Base-by-base conservation (phyloP, 2,113 vertebrate species). In the Ceyx melanurus region DNA sequence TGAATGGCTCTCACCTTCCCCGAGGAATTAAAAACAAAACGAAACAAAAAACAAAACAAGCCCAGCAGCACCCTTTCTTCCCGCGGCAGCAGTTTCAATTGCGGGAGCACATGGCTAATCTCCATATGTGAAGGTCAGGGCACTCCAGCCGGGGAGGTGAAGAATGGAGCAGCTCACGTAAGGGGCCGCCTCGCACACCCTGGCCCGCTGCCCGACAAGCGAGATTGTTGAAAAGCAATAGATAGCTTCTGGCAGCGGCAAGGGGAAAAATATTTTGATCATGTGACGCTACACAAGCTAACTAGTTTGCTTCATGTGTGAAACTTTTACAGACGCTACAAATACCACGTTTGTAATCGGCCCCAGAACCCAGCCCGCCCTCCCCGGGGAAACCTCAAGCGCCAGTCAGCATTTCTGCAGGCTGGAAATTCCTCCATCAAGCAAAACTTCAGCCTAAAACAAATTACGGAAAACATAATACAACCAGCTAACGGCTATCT, bases 41-140 rank as follows among this genome's bases (percentile, higher is more conserved):
- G 7, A 40, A 33, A 9, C 40, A 17, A 26, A 14, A n/a, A 35
- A 6, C 16, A 33, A 48, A 75, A 3, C 4, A 33, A 68, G 9
- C 20, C 64, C 42, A 15, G 11, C 50, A 4, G n/a, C 29, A 5
- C 72, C 43, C 93, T 96, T 97, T 97, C 97, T 97, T 96, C 93
- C 97, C 82, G 97, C 96, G 95, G 97, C 96, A 96, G 97, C 97
- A 94, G 94, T 94, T 97, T 97, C 95, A 92, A 97, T 97, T 97
- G 97, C 97, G 96, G 96, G 96, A 96, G 95, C 99, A 98, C 98
- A 96, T 97, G 98, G 98, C 98, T 99, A 98, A 99, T 99, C 98
- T 98, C 95, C 98, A 98, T 98, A 98, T 98, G 98, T 97, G 98
- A 98, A 98, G 98, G 98, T 99, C 98, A 98, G 92, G 75, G 96